Evolutionary conservation across 2,113 vertebrate species (phyloP).

Genomic region (Numenius arquata): DNA sequence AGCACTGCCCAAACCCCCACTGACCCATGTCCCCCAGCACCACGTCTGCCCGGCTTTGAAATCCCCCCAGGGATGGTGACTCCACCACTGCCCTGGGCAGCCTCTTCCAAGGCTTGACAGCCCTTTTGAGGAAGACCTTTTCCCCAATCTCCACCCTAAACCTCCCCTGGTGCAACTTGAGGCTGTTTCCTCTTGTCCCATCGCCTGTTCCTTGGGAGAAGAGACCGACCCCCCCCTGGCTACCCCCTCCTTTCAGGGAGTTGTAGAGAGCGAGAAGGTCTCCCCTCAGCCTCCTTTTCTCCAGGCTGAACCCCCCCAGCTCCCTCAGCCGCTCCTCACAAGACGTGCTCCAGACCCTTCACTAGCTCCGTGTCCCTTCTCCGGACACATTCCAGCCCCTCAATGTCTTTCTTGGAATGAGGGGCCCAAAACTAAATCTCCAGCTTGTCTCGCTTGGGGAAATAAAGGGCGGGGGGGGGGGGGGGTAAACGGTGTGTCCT

Average conservation of each 20-base stretch:
- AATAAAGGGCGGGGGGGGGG: too few species aligned
- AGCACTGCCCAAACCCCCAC: not conserved
- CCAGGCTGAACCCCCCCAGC: not conserved
- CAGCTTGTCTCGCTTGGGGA: not conserved
- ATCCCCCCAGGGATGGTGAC: not conserved
- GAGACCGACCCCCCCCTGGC: too few species aligned
- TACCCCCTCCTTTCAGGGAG: not conserved
- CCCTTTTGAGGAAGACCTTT: not conserved
- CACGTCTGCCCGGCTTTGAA: not conserved
- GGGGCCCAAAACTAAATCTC: not conserved
- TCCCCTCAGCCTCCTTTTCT: not conserved
- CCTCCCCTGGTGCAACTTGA: too few species aligned
- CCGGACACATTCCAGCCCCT: not conserved
- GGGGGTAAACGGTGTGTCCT: fast-evolving
- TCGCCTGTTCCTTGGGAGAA: too few species aligned
- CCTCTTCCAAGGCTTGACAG: not conserved
- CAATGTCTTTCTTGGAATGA: not conserved
- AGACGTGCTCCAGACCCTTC: not conserved
- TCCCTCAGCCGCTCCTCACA: not conserved
- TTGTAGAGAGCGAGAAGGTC: not conserved
- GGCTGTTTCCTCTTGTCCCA: too few species aligned
- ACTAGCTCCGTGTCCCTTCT: not conserved
- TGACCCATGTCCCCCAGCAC: not conserved
- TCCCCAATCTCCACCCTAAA: too few species aligned
- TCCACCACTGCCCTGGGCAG: not conserved